Base-by-base conservation (phyloP, 2,797 vertebrate species). In the Semotilus atromaculatus region DNA sequence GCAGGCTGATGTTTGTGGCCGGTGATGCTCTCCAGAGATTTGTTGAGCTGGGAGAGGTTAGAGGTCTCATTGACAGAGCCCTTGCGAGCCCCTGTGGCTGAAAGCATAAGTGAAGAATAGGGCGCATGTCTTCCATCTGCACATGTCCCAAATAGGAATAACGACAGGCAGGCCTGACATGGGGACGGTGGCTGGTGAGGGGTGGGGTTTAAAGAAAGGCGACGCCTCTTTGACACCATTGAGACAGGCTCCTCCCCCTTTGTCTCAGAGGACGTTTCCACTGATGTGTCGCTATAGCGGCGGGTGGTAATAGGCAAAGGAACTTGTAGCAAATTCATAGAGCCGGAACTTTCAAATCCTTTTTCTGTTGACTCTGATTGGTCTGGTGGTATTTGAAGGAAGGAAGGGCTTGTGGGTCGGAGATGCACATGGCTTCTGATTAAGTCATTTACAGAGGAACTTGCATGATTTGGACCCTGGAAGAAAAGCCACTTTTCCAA, bases 21-120 rank as follows among this genome's bases (percentile, higher is more conserved):
- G 53, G 93, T 95, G 86, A 96, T 96, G 88, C 94, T 93, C 48
- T 94, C 92, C 31, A 96, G 90, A 29, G 94, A 95, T 90, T 92
- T 91, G 88, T 95, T 95, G 29, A 96, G 92, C 82, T 90, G 88
- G 3, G 92, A 94, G 70, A 96, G 93, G 90, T 95, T 91, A 1
- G 92, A 93, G 81, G 88, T 90, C 60, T 95, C 94, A 5, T 80
- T 90, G 40, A 31, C 26, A 23, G 72, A 74, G 36, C 83, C 5
- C 89, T 88, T 76, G 81, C 10, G 9, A 21, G 90, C 14, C 87
- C 79, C 77, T 51, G 85, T 85, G 87, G 86, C 89, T 92, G 38
- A 67, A 80, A 60, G 62, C 66, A 90, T 86, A 38, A 87, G 45
- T 51, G 78, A 34, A 23, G 84, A 29, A 38, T 83, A 75, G 29